Evolutionary conservation across 2,888 invertebrate genomes (phyloP).

Genomic region (Drosophila buzzatii): DNA sequence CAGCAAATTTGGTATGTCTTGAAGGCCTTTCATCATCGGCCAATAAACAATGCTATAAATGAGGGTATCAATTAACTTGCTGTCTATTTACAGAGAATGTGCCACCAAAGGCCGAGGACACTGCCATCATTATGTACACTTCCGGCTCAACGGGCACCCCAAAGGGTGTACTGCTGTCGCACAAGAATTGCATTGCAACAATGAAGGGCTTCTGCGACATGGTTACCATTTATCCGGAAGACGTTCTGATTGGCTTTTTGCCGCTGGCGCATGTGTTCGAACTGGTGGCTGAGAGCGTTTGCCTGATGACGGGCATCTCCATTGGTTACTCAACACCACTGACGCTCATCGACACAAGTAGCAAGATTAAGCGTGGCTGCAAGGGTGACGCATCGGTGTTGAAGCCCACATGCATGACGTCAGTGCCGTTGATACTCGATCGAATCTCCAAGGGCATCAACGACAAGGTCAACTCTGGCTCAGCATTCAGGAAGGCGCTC

Average conservation of each 20-base stretch:
- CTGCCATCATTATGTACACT: conserved; percentile 99
- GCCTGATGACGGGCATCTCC: conserved; percentile 93
- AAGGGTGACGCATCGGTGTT: conserved; percentile 97
- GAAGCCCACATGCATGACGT: conserved; percentile 96
- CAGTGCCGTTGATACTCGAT: conserved; percentile 99
- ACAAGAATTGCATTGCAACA: conserved; percentile 92
- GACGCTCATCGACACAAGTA: conserved; percentile 96
- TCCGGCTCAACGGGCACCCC: conserved; percentile 98
- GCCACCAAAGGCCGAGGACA: conserved; percentile 90
- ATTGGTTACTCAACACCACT: conserved; percentile 98
- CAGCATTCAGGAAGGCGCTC: conserved; percentile 91
- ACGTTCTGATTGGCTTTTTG: conserved; percentile 96
- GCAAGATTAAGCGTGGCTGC: conserved; percentile 97
- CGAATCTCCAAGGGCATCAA: conserved; percentile 98
- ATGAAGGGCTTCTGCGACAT: conserved; percentile 93
- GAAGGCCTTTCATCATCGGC: no score
- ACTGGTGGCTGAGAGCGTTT: conserved; percentile 95
- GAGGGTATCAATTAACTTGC: no score
- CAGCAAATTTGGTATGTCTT: conserved; percentile 86
- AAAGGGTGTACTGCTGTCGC: conserved; percentile 94
- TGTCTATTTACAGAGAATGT: conserved; percentile 85
- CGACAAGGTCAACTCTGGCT: conserved; percentile 95
- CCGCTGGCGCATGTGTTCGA: conserved; percentile 99
- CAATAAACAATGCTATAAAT: no score
- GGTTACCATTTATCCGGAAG: conserved; percentile 89